Evolutionary conservation across 1,140 invertebrate species (phyloP), one percentile per base, ranked within the genome.

Genomic region (Drosophila ercepeae): DNA sequence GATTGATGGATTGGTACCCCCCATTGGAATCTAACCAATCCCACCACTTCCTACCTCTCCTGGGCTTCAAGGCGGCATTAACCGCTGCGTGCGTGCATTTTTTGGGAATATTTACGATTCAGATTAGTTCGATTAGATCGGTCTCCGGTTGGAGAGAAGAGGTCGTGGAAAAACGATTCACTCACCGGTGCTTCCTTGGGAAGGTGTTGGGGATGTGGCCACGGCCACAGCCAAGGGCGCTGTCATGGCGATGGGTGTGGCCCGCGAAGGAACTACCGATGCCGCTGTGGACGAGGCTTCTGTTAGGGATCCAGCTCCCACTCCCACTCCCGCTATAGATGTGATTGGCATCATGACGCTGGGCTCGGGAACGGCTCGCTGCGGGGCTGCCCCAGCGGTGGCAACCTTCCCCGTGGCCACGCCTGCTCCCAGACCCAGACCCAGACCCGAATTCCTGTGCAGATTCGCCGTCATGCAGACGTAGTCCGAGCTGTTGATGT

Each of bases 391-490:
- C 1, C 29, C 65, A 1, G 42, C 39, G 13, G 48, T 42, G 16
- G 53, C 51, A 13, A 44, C 39, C 7, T 61, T 42, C n/a, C 46
- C 63, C 0, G 63, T 52, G n/a, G 61, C 63, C 63, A 65, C 8
- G 1, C 45, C 44, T 7, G 1, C 9, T 9, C 90, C 55, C 2
- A 39, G n/a, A n/a, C n/a, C n/a, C n/a, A n/a, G n/a, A 46, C 0
- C 59, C 18, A 18, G 55, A 39, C 59, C 18, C 16, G 55, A 39
- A 48, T 79, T 75, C 19, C 77, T 54, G 60, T 93, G 89, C 18
- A 92, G 90, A 36, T 94, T 94, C 9, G 94, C 94, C 6, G 94
- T 94, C 94, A 95, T 95, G 79, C 94, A 95, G 4, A 95, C 94
- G 91, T 95, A 95, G 75, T 95, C 94, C n/a, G 94, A 94, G 52